These are phyloP conservation scores for Xiphophorus birchmanni DNA, from an alignment of 2,797 vertebrate species.

Conservation along the genomic window DNA sequence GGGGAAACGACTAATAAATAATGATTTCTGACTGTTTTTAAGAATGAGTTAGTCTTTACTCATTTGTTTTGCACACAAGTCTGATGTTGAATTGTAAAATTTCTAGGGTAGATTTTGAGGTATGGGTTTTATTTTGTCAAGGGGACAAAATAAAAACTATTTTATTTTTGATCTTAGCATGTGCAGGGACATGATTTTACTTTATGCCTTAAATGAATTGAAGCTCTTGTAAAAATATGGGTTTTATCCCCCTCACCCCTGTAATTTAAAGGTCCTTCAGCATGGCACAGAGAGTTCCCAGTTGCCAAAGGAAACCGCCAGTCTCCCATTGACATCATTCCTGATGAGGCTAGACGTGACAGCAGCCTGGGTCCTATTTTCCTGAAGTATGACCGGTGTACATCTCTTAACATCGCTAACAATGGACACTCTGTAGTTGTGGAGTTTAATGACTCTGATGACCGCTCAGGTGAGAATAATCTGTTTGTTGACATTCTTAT, in stretches of 20 bases:
- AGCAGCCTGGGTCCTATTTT: conserved; percentile 81
- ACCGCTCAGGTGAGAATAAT: conserved; percentile 85
- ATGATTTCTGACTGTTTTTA: neutral
- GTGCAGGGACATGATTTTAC: neutral
- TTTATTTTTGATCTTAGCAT: neutral
- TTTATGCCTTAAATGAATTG: neutral
- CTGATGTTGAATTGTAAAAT: neutral
- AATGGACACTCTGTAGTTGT: conserved; percentile 95
- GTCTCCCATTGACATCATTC: conserved; percentile 92
- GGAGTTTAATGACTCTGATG: conserved; percentile 91
- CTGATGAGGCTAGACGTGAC: conserved; percentile 84
- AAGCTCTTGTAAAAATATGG: neutral
- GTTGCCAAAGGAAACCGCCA: conserved; percentile 89
- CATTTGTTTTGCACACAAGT: neutral
- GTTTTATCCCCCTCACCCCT: neutral
- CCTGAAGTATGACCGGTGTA: conserved; percentile 87
- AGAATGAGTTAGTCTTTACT: neutral
- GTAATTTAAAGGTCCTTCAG: conserved; percentile 83
- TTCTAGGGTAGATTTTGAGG: neutral
- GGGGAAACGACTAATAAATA: neutral
- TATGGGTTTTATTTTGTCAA: neutral
- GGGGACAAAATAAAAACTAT: too few species aligned
- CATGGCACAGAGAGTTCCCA: conserved; percentile 90
- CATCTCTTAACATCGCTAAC: conserved; percentile 89
- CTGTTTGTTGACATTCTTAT: neutral